phyloP scores from a whole-genome alignment of 2,797 vertebrate genomes.

The Zenarchopterus dispar region DNA sequence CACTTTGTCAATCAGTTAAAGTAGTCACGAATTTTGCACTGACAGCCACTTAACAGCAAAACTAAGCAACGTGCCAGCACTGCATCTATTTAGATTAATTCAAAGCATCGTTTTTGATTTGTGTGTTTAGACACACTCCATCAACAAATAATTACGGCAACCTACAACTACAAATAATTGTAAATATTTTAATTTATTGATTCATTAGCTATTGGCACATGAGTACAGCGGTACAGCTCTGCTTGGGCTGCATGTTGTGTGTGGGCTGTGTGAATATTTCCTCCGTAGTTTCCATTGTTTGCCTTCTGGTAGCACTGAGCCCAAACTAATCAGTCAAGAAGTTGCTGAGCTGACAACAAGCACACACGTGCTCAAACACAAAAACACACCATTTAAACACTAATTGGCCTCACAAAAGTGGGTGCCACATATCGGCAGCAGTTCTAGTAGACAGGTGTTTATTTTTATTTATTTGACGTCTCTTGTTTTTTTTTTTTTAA shows the following conservation, averaged over 20 bases:
- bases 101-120: conserved; percentile 67
- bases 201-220: conserved; percentile 69
- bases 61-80: conserved; percentile 26
- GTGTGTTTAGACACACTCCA: conserved; percentile 60
- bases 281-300: conserved; percentile 64
- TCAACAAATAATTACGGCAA: conserved; percentile 67
- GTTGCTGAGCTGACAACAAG: conserved; percentile 71
- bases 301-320: conserved; percentile 52
- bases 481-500: not conserved
- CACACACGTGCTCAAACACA: conserved; percentile 41
- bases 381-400: conserved; percentile 62
- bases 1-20: conserved; percentile 38
- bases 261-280: conserved; percentile 58
- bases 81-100: conserved; percentile 55
- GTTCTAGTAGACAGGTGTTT: conserved; percentile 12
- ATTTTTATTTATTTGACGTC: not conserved
- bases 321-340: conserved; percentile 75
- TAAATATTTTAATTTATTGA: conserved; percentile 75
- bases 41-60: conserved; percentile 33
- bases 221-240: conserved; percentile 25
- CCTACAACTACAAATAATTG: conserved; percentile 67
- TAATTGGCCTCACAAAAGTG: conserved; percentile 51
- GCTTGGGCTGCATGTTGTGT: conserved; percentile 51
- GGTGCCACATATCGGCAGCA: conserved; percentile 16
- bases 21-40: conserved; percentile 13